Evolutionary conservation across 2,113 vertebrate species (phyloP), one percentile per base, ranked within the genome.

Genomic region (human): DNA sequence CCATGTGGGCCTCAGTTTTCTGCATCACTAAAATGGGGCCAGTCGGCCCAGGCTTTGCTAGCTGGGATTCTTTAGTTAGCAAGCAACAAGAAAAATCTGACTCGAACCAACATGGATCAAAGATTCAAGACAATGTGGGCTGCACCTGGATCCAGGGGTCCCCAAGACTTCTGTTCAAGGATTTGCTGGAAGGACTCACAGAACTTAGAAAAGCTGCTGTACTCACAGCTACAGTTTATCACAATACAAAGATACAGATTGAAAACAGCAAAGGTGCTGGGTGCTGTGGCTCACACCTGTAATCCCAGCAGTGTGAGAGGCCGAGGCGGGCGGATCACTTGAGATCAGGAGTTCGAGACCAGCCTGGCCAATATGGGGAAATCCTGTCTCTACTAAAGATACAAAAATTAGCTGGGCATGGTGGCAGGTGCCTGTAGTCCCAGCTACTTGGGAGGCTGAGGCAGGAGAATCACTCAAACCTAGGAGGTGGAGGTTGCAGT

Each of bases 241-340:
- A 73, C n/a, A 57, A 23, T 57, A 61, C 57, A 64, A 59, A 48
- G 81, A 40, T 2, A 38, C 12, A 80, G 72, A 79, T 38, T 59
- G 25, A 73, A 75, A 35, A 43, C 1, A 32, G 66, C 12, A 43
- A 18, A 73, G 64, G 66, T 35, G 59, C 59, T 0, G 3, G 59
- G 59, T 4, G 8, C 59, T 3, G 59, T 61, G 59, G 23, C 59
- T 61, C 23, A 61, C 52, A 55, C 52, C 52, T 20, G 52, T 20
- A 55, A 55, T 55, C 52, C 52, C 52, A 55, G 52, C 52, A 55
- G 52, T 55, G 20, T 55, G 52, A 55, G 52, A 55, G 52, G 52
- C 17, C 17, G 0, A 18, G 17, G 52, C 0, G 52, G 52, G 52
- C 0, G 18, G 52, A 55, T 55, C 52, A 55, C 18, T 55, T 20